Conservation (phyloP, 2,113 vertebrate species). For the Microcebus lehilahytsara region DNA sequence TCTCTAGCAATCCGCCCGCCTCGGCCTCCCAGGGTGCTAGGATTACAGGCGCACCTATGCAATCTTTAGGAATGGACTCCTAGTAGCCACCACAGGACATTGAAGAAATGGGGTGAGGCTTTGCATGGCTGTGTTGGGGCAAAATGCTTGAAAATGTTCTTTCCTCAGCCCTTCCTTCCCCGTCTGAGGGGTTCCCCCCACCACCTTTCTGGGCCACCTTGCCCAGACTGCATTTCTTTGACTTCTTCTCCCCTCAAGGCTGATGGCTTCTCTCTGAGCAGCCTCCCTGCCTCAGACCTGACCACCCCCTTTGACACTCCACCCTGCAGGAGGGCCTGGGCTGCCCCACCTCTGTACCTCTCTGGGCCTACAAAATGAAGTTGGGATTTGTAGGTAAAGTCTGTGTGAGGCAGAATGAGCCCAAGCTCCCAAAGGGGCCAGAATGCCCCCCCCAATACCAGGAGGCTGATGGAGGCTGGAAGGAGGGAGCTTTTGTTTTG, state of each 20-base stretch:
- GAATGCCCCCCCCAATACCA: not conserved
- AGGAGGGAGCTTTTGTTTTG: not conserved
- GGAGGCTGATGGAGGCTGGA: not conserved
- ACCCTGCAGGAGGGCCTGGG: not conserved
- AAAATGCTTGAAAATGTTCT: not conserved
- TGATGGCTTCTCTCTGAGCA: not conserved
- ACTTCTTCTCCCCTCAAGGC: not conserved
- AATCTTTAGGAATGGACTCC: not conserved
- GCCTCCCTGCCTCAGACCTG: not conserved
- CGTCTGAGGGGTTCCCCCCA: not conserved
- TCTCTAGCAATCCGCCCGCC: too few species aligned
- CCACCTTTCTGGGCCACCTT: not conserved
- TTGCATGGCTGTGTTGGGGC: not conserved
- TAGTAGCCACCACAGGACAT: not conserved
- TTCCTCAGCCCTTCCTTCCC: not conserved
- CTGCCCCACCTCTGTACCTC: not conserved
- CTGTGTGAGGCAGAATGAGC: not conserved
- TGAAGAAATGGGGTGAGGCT: not conserved
- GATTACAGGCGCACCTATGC: not conserved
- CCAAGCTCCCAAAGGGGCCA: not conserved
- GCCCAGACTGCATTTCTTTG: not conserved
- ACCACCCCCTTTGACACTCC: not conserved
- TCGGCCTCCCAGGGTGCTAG: too few species aligned
- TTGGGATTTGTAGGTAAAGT: not conserved
- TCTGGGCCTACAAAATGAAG: not conserved